Percentiles rank a stretch among this genome's conserved stretches.
Evolutionary conservation across 2,797 vertebrate genomes (phyloP).

Genomic region (Myotis findleyi): DNA sequence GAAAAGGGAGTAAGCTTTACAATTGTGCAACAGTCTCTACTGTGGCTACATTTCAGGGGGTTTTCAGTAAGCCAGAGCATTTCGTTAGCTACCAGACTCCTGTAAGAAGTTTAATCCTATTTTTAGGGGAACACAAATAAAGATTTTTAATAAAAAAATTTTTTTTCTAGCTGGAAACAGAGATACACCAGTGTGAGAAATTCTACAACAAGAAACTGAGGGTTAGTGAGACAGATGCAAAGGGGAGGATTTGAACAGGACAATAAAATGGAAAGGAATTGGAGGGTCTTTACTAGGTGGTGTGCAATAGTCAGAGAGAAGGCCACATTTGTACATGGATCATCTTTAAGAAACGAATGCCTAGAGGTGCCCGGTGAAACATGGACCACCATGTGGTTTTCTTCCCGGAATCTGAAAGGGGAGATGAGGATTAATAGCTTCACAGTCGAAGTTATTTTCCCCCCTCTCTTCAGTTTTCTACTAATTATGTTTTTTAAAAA

Average conservation of each 20-base stretch:
- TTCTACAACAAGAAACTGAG: neutral
- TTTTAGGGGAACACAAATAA: conserved; percentile 7
- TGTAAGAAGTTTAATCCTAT: neutral
- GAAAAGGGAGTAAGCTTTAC: conserved; percentile 50
- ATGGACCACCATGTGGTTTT: neutral
- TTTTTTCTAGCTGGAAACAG: neutral
- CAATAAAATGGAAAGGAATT: neutral
- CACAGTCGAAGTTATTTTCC: neutral
- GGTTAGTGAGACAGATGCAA: neutral
- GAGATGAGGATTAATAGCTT: neutral
- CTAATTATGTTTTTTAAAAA: neutral
- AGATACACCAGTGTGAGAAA: neutral
- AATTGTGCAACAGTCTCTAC: neutral
- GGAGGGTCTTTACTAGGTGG: neutral
- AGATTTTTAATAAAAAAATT: neutral
- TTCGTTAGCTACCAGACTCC: conserved; percentile 36
- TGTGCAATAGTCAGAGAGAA: neutral
- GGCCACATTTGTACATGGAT: neutral
- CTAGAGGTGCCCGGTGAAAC: neutral
- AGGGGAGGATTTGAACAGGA: neutral
- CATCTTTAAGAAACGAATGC: neutral
- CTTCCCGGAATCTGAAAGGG: conserved; percentile 29
- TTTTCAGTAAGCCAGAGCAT: conserved; percentile 1
- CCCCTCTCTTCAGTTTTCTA: conserved; percentile 10
- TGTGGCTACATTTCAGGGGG: neutral